Base-by-base conservation (phyloP, 2,888 invertebrate species). In the Volucella bombylans region DNA sequence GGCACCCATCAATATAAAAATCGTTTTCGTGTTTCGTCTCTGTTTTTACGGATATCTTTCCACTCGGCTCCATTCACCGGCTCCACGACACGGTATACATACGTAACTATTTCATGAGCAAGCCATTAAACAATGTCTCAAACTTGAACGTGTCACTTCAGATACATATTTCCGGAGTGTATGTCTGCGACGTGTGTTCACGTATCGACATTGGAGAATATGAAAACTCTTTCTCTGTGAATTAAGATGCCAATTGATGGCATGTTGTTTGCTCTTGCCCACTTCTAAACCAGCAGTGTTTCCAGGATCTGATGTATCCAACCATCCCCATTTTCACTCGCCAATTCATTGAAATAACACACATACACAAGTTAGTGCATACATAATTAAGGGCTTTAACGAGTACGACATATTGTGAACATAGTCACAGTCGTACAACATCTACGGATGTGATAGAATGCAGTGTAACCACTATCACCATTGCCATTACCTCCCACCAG, bases 61-160 rank as follows among this genome's bases (percentile, higher is more conserved):
- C 52, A 47, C 12, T 12, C 39, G 23, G 45, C 41, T 41, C 4
- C 15, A 49, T 11, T 49, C 38, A 8, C 38, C 12, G 45, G 39
- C 47, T 47, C 8, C 54, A 15, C 12, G 11, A 15, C 52, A 11
- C 54, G 52, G 54, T 47, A 55, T 67, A 50, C 43, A 12, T 61
- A 43, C 41, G n/a, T 45, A 67, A 15, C 61, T 54, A 43, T 71
- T 76, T 50, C 41, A 85, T 76, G 54, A 71, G 76, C 68, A 85
- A 81, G 72, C 55, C 85, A 85, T 85, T 85, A 85, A 85, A 81
- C 85, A 85, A 81, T 77, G 85, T 81, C 76, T 72, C 85, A 62
- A 76, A 85, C 71, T 72, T 39, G 67, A 72, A 81, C 85, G 85
- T 80, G 80, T 81, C 85, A 76, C 71, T 81, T 72, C 72, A 76